Base-by-base conservation (phyloP, 1,140 invertebrate genomes). In the Rhyacophila brunnea region DNA sequence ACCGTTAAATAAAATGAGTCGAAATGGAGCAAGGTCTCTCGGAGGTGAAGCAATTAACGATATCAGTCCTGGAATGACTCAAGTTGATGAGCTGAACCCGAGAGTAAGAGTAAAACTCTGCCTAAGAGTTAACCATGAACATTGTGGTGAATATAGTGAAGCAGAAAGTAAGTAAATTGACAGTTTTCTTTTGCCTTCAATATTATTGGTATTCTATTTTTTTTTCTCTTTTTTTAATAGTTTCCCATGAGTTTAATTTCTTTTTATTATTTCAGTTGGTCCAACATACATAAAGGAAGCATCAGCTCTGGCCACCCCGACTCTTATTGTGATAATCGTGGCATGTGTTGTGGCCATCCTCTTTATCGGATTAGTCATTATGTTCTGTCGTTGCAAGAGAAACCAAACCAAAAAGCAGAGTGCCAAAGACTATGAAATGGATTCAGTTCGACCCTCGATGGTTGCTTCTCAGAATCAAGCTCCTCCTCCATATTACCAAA, bases 391-490 rank as follows among this genome's bases (percentile, higher is more conserved):
- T 50, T 93, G 91, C 74, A 89, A 90, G 65, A 83, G 86, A 58
- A 88, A 87, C 67, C 88, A 91, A 70, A 87, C 85, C 44, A 91
- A 92, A 71, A 91, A 92, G 69, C 78, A 81, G 40, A 84, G 82
- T 58, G 87, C 89, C 60, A 95, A 94, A 74, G 90, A 93, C 70
- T 92, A 92, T 71, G 91, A 93, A 77, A 91, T 92, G 88, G 90
- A 93, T 70, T 87, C 90, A 0, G 83, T 85, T 59, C 81, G 88
- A 35, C 88, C 90, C 1, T 89, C 89, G 45, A 87, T 91, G 70
- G 88, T 92, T 2, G 83, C 86, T 19, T 85, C 88, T 58, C 89
- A 90, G 71, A 89, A 87, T 60, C 88, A 90, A 72, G 87, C 87
- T 6, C 89, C 89, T 36, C 91, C 91, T 1, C 92, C 92, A 9